Base-by-base conservation (phyloP, 2,797 vertebrate genomes). In the Loriculus beryllinus region DNA sequence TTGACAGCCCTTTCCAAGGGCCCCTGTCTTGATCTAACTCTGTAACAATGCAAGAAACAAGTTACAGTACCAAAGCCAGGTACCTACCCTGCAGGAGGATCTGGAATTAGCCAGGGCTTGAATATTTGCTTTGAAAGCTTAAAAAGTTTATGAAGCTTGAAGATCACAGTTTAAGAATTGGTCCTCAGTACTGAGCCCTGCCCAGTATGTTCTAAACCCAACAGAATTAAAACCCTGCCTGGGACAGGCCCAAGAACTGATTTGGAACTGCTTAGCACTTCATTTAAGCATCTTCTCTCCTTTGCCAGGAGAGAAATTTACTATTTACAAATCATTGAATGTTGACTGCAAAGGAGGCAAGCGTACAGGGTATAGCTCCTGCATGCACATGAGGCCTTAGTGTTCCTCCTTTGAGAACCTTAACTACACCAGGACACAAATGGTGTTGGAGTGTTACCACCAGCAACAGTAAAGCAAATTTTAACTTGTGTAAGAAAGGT, bases 241-340 rank as follows among this genome's bases (percentile, higher is more conserved):
- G 39, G 3, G 2, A 71, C 11, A 70, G 29, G 29, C 43, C 42
- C 43, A 65, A 90, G 33, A 89, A 43, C 45, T 75, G 82, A 76
- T 78, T 85, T 91, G 45, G 48, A 89, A 60, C 80, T 83, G 39
- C 42, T 77, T 74, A 21, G 31, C 52, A 54, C 20, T 54, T 31
- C 52, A 71, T 92, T 95, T 88, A 90, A 91, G 47, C 42, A 37
- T 64, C 25, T 82, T 87, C 26, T 92, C 74, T 88, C 52, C 52
- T 96, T 92, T 84, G 29, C 69, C 33, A 63, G 4, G 3, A 54
- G 52, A 54, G 31, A 54, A 54, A n/a, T 14, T 60, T 94, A 71
- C 54, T 88, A 81, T 92, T 95, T 92, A 57, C 31, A 95, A 95
- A 85, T 72, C 78, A 91, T 69, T 78, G 82, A 78, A 88, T 59